Percentiles rank a stretch among this genome's conserved stretches.
Evolutionary conservation across 2,797 vertebrate genomes (phyloP).

Genomic region (Melanotaenia maccullochi): DNA sequence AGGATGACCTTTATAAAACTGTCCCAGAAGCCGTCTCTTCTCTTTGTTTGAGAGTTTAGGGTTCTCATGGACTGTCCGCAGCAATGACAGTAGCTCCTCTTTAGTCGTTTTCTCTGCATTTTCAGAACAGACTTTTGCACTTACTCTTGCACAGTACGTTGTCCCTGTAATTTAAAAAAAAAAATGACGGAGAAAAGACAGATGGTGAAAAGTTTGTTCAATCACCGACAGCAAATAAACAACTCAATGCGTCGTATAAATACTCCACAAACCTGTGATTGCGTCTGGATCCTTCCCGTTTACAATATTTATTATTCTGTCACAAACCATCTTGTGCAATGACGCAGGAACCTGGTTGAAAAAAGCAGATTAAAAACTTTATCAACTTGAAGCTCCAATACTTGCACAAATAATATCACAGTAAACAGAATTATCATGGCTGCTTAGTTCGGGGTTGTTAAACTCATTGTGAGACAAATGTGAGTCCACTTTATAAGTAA

Average conservation of each 20-base stretch:
- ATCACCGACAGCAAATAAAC: not conserved
- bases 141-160: slow-evolving; percentile 87
- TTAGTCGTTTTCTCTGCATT: slow-evolving; percentile 87
- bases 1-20: slow-evolving; percentile 94
- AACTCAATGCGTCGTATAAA: not conserved
- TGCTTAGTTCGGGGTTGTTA: not conserved
- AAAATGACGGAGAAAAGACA: not conserved
- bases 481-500: not conserved
- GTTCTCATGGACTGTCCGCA: slow-evolving; percentile 91
- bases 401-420: not conserved
- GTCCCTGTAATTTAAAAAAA: slow-evolving; percentile 78
- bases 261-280: slow-evolving; percentile 82
- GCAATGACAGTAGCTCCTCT: slow-evolving; percentile 88
- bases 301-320: slow-evolving; percentile 88
- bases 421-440: not conserved
- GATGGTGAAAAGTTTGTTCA: not conserved
- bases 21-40: slow-evolving; percentile 89
- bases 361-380: not conserved
- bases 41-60: slow-evolving; percentile 89
- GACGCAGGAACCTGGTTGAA: slow-evolving; percentile 89
- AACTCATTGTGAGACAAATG: not conserved
- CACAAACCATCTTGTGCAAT: slow-evolving; percentile 94
- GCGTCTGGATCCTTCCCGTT: slow-evolving; percentile 88
- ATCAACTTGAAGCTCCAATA: not conserved
- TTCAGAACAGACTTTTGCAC: slow-evolving; percentile 80